A percentile compares a stretch with the other conserved stretches of the same genome.
Conservation (phyloP, 2,797 vertebrate genomes). For the Mus spretus region DNA sequence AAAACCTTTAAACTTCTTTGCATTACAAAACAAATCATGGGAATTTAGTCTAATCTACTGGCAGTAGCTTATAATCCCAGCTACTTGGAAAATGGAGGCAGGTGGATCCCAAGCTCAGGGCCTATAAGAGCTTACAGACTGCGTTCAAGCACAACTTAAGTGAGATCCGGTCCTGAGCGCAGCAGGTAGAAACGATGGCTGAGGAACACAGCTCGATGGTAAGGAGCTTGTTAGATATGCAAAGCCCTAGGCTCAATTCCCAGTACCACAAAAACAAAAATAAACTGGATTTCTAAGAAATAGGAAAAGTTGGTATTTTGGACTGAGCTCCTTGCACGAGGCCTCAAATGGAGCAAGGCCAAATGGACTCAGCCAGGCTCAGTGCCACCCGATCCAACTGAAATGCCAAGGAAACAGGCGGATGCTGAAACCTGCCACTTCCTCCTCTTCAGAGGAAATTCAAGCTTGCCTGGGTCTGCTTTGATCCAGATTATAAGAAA, state of each 20-base stretch:
- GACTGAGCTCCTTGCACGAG: not conserved
- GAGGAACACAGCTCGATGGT: not conserved
- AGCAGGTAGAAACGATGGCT: not conserved
- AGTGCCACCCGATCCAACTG: not conserved
- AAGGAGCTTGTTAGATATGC: not conserved
- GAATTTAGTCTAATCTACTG: not conserved
- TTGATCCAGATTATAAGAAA: not conserved
- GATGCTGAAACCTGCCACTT: not conserved
- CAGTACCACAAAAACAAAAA: not conserved
- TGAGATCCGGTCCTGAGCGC: not conserved
- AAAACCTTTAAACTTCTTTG: constrained; percentile 33
- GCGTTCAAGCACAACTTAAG: not conserved
- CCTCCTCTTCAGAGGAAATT: not conserved
- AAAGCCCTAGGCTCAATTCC: not conserved
- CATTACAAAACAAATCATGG: not conserved
- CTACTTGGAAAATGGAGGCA: not conserved
- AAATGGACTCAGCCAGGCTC: not conserved
- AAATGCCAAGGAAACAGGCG: not conserved
- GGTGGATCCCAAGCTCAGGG: not conserved
- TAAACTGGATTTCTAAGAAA: not conserved
- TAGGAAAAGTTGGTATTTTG: not conserved
- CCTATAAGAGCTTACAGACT: not conserved
- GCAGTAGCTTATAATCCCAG: not conserved
- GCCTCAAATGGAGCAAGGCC: not conserved
- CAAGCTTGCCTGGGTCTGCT: not conserved